These are phyloP conservation scores for Sebastes kiyomatsui DNA, from an alignment of 2,797 vertebrate species.

Conservation along the genomic window DNA sequence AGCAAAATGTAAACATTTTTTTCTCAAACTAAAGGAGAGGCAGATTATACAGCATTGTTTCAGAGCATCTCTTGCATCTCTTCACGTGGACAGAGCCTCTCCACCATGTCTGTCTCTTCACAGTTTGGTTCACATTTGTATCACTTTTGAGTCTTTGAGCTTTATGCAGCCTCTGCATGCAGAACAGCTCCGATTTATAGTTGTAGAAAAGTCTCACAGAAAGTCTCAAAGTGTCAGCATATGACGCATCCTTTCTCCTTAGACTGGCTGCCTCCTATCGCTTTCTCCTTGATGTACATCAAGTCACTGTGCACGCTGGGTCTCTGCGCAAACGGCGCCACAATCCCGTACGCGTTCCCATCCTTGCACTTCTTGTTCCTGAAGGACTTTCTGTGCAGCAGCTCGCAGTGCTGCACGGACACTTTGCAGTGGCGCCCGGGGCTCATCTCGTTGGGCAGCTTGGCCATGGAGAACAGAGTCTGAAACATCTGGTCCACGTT, in stretches of 20 bases:
- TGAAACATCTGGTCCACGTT: conserved; percentile 97
- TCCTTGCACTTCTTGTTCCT: conserved; percentile 87
- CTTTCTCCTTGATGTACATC: conserved; percentile 96
- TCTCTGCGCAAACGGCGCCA: conserved; percentile 93
- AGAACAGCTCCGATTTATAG: neutral
- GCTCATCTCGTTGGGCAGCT: conserved; percentile 96
- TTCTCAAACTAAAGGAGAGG: conserved; percentile 18
- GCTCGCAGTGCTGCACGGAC: conserved; percentile 91
- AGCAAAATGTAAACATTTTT: conserved; percentile 72
- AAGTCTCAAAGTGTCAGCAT: conserved; percentile 82
- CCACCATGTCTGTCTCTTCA: neutral
- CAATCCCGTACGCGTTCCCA: conserved; percentile 91
- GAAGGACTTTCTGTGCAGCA: conserved; percentile 91
- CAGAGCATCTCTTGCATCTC: conserved; percentile 37
- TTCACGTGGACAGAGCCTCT: neutral
- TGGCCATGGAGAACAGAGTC: conserved; percentile 94
- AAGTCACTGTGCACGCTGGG: conserved; percentile 99
- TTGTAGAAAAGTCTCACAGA: conserved; percentile 14
- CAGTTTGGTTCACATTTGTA: neutral
- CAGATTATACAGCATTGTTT: conserved; percentile 59
- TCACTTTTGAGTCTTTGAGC: neutral
- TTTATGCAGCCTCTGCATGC: neutral
- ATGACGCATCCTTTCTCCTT: conserved; percentile 95
- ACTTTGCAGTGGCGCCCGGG: conserved; percentile 95
- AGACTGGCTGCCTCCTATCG: conserved; percentile 85